A percentile compares a stretch with the other conserved stretches of the same genome.
phyloP scores from a whole-genome alignment of 2,113 vertebrate genomes.

The Genyomyrus donnyi region DNA sequence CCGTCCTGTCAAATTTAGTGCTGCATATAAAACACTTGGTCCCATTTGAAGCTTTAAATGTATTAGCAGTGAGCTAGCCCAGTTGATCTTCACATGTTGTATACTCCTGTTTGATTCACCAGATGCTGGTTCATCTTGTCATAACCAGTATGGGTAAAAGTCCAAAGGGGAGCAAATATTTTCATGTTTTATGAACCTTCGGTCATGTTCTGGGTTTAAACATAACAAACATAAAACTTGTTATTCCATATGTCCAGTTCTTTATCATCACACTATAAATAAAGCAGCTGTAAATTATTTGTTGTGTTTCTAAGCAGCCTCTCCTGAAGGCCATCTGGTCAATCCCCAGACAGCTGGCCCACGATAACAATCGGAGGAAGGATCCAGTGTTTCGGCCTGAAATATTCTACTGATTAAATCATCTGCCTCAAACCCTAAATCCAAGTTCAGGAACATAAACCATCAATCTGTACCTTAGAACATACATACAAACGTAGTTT shows the following conservation, averaged over 20 bases:
- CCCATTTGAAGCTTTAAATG: neutral
- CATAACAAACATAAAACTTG: neutral
- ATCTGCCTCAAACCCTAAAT: neutral
- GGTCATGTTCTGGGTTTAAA: neutral
- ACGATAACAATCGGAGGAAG: neutral
- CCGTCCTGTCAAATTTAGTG: neutral
- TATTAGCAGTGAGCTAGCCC: neutral
- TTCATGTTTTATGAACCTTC: neutral
- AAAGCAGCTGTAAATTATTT: neutral
- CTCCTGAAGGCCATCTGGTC: neutral
- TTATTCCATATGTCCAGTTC: neutral
- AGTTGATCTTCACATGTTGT: neutral
- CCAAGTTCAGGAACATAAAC: constrained; percentile 28
- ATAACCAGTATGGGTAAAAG: neutral
- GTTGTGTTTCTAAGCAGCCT: neutral
- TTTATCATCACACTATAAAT: neutral
- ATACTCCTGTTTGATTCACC: neutral
- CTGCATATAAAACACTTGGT: neutral
- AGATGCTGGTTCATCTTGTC: neutral
- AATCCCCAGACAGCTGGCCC: neutral
- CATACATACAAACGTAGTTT: neutral
- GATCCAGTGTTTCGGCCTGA: neutral
- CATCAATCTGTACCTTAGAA: neutral
- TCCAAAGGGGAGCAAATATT: neutral
- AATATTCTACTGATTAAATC: neutral